phyloP scores from a whole-genome alignment of 2,113 vertebrate genomes.

The Emberiza fucata region DNA sequence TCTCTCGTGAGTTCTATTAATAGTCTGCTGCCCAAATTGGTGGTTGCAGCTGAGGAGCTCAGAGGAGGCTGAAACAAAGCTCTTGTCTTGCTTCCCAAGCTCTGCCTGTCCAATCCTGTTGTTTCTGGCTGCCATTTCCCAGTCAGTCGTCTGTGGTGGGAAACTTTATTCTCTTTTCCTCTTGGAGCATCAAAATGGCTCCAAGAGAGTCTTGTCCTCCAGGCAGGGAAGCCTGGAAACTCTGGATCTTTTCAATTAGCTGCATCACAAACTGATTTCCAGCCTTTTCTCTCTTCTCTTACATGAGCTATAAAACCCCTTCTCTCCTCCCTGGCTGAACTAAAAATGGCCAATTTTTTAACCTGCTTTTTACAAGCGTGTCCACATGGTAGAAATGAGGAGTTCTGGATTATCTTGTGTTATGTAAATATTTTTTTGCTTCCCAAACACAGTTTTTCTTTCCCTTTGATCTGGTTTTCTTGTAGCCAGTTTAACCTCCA shows the following conservation, averaged over 20 bases:
- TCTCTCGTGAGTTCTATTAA: not conserved
- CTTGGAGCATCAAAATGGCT: not conserved
- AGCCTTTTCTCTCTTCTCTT: not conserved
- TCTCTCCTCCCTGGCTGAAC: not conserved
- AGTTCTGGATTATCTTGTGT: not conserved
- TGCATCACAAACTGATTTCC: not conserved
- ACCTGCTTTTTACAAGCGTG: not conserved
- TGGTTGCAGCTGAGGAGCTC: not conserved
- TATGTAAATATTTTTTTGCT: constrained; percentile 25
- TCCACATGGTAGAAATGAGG: not conserved
- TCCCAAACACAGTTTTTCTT: not conserved
- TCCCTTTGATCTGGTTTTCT: constrained; percentile 15
- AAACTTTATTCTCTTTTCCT: not conserved
- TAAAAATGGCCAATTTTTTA: not conserved
- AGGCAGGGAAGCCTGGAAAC: not conserved
- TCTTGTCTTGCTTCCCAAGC: not conserved
- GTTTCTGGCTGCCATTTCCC: not conserved
- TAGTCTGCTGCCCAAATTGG: not conserved
- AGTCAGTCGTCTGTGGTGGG: not conserved
- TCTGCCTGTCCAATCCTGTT: not conserved
- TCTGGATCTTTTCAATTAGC: not conserved
- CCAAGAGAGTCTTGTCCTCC: not conserved
- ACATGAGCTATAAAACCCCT: not conserved
- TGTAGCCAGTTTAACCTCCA: constrained; percentile 6
- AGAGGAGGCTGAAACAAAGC: not conserved